Conservation (phyloP, 1,140 invertebrate genomes). For the Drosophila micromelanica region DNA sequence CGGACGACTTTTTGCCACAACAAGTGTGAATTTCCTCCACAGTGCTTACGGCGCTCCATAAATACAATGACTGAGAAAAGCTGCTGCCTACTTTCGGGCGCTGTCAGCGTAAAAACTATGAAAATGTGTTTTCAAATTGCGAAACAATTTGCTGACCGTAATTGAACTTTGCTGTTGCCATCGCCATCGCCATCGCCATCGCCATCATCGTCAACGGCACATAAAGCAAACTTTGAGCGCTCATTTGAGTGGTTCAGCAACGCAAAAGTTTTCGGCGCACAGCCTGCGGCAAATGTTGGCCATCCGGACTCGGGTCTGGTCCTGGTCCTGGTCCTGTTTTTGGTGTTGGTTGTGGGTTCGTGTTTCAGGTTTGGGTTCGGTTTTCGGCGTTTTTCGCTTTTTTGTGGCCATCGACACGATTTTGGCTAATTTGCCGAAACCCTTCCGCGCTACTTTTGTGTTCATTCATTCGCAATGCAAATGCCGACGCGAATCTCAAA, state of each 20-base stretch:
- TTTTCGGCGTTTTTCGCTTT: background rate
- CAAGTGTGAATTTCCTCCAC: background rate
- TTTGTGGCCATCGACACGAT: slow-evolving; percentile 13
- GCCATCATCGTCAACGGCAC: slow-evolving; percentile 48
- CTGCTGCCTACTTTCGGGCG: slow-evolving; percentile 33
- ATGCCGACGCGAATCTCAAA: slow-evolving; percentile 29
- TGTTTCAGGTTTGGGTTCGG: background rate
- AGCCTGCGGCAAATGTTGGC: slow-evolving; percentile 66
- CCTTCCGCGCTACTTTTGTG: background rate
- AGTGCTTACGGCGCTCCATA: background rate
- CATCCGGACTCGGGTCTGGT: slow-evolving; percentile 6
- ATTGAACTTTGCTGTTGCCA: slow-evolving; percentile 73
- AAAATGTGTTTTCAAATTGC: slow-evolving; percentile 80
- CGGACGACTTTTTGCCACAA: background rate
- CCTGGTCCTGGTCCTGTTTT: background rate
- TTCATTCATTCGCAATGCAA: slow-evolving; percentile 37
- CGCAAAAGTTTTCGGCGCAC: slow-evolving; percentile 49
- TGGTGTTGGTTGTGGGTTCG: background rate
- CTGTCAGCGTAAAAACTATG: slow-evolving; percentile 66
- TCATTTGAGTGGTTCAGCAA: slow-evolving; percentile 34
- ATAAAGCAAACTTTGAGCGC: slow-evolving; percentile 58
- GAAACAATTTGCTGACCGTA: slow-evolving; percentile 82
- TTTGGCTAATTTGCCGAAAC: slow-evolving; percentile 48
- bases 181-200: slow-evolving; percentile 39
- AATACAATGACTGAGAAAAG: slow-evolving; percentile 38